A percentile compares a stretch with the other conserved stretches of the same genome.
Conservation (phyloP, 2,888 invertebrate genomes). For the Linyphia triangularis region DNA sequence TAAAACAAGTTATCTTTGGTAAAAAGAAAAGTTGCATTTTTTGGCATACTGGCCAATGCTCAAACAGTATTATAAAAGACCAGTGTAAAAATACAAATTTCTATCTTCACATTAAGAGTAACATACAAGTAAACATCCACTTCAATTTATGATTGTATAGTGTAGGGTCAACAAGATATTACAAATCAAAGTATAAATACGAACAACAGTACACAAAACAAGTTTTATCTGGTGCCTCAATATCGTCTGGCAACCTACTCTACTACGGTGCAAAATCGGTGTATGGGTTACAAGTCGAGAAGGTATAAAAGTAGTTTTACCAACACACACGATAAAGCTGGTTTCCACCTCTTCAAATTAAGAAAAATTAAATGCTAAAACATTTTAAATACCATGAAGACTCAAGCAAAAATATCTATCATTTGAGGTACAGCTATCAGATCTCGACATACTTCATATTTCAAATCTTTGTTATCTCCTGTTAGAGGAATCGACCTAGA, state of each 20-base stretch:
- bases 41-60: constrained; percentile 58
- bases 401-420: constrained; percentile 34
- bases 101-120: constrained; percentile 49
- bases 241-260: constrained; percentile 22
- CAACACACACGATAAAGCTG: constrained; percentile 7
- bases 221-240: background rate
- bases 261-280: constrained; percentile 9
- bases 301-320: background rate
- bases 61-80: constrained; percentile 47
- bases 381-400: constrained; percentile 19
- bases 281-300: constrained; percentile 1
- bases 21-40: constrained; percentile 42
- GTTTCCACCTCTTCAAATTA: background rate
- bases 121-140: constrained; percentile 44
- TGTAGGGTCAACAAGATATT: constrained; percentile 56
- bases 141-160: constrained; percentile 64
- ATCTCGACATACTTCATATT: constrained; percentile 34
- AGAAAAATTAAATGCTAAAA: constrained; percentile 43
- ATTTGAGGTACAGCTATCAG: constrained; percentile 22
- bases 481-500: constrained; percentile 8
- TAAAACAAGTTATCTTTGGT: constrained; percentile 64
- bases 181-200: constrained; percentile 49
- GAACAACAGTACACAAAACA: constrained; percentile 22
- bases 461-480: background rate
- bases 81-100: constrained; percentile 67